Evolutionary conservation across 2,888 invertebrate genomes (phyloP), one percentile per base, ranked within the genome.

Genomic region (Sisyra terminalis): DNA sequence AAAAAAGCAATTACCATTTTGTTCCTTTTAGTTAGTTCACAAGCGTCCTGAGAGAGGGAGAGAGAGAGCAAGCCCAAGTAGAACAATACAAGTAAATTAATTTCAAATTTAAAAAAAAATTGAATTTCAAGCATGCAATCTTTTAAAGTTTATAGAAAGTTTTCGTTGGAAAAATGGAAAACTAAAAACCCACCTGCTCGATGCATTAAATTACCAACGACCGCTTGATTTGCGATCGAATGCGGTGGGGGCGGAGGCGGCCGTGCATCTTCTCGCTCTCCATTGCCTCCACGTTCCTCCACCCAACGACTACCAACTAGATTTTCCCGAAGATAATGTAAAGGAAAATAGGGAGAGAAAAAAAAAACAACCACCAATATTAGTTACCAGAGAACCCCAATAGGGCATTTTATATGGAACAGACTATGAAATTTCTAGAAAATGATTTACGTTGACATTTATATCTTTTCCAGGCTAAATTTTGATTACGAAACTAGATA

Each of bases 151-250:
- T 9, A n/a, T n/a, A n/a, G n/a, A 24, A 24, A 24, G 24, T 24
- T 24, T 24, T n/a, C n/a, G n/a, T n/a, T n/a, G n/a, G n/a, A 24
- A 24, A 24, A 7, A 3, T 24, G 24, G 24, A 24, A 24, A 24
- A 24, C 24, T 24, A 3, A 24, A 7, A 18, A 61, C 62, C 59
- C 65, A 78, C 80, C 80, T 69, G 85, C 83, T 75, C 84, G 84
- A 65, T 86, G 83, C 68, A 87, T 76, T 59, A 87, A 71, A 59
- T 75, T 75, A 46, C 71, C 73, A 45, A 76, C 70, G 45, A 76
- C 70, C 52, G 70, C 72, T 54, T 70, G 70, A 47, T 67, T 43
- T n/a, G 43, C 24, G 9, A 43, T 14, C 51, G 76, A 75, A 57
- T 69, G 70, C 42, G 71, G 72, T 55, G 79, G 80, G 53, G 78